Conservation (phyloP, 2,888 invertebrate species). For the Sepiola atlantica region DNA sequence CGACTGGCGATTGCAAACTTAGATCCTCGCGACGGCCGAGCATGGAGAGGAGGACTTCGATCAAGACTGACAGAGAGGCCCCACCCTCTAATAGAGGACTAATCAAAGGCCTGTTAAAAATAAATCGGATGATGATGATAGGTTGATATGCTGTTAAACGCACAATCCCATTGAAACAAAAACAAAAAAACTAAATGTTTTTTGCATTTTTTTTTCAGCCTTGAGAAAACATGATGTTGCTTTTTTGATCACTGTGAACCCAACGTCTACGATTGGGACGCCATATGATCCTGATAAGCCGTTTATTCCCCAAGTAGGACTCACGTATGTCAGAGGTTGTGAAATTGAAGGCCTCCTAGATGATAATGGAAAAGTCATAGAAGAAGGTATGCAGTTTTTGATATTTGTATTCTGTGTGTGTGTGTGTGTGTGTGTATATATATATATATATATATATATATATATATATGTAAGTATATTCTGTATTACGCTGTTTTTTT, state of each 20-base stretch:
- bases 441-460: no score
- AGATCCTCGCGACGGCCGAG: no score
- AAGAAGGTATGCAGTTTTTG: constrained; percentile 80
- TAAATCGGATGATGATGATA: no score
- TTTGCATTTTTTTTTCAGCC: constrained; percentile 70
- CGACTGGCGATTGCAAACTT: no score
- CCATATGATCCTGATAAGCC: constrained; percentile 78
- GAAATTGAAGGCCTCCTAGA: constrained; percentile 99
- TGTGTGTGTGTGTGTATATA: background rate
- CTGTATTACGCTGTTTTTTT: no score
- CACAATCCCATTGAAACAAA: background rate
- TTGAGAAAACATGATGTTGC: constrained; percentile 98
- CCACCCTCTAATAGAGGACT: no score
- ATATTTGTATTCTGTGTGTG: background rate
- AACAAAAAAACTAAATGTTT: background rate
- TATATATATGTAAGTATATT: no score
- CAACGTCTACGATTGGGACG: constrained; percentile 86
- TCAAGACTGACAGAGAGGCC: no score
- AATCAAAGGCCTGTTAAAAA: no score
- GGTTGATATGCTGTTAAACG: background rate
- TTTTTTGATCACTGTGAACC: constrained; percentile 93
- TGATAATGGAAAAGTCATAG: constrained; percentile 91
- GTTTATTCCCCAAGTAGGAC: constrained; percentile 93
- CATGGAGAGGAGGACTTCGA: no score
- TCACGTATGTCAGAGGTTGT: constrained; percentile 94